Evolutionary conservation across 2,888 invertebrate species (phyloP).

Genomic region (Pimpla rufipes): DNA sequence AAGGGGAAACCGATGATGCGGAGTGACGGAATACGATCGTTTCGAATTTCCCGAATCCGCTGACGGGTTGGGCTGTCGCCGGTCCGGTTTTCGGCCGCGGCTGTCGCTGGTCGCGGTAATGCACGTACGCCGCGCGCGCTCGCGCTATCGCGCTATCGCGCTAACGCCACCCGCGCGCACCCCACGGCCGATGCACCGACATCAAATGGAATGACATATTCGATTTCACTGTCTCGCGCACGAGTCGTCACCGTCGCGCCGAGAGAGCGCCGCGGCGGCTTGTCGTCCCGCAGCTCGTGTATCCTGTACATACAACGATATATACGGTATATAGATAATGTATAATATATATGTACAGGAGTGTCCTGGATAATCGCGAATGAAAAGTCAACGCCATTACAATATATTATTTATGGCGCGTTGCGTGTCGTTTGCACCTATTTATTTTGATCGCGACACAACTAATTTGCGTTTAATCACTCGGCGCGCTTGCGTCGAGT

Average conservation of each 20-base stretch:
- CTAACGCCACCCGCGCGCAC: slow-evolving; percentile 31
- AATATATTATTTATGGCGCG: slow-evolving; percentile 55
- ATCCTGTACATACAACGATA: not conserved
- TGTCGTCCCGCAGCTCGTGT: slow-evolving; percentile 2
- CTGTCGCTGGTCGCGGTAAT: slow-evolving; percentile 22
- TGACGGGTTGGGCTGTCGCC: slow-evolving; percentile 39
- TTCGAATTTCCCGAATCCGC: slow-evolving; percentile 33
- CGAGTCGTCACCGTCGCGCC: slow-evolving; percentile 43
- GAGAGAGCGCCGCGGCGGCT: slow-evolving; percentile 10
- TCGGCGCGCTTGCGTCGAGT: no score
- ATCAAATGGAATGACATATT: slow-evolving; percentile 70
- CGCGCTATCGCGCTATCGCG: not conserved
- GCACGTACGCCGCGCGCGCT: slow-evolving; percentile 28
- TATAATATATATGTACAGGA: not conserved
- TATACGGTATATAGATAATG: not conserved
- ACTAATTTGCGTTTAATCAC: slow-evolving; percentile 36
- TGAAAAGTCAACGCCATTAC: slow-evolving; percentile 64
- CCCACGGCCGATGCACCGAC: slow-evolving; percentile 50
- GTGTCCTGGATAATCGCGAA: slow-evolving; percentile 6
- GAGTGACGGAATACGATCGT: slow-evolving; percentile 42
- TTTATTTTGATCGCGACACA: slow-evolving; percentile 40
- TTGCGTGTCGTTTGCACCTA: slow-evolving; percentile 53
- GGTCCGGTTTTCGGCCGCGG: slow-evolving; percentile 20
- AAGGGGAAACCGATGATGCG: slow-evolving; percentile 6
- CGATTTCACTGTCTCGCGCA: slow-evolving; percentile 67